Evolutionary conservation across 2,113 vertebrate genomes (phyloP), one percentile per base, ranked within the genome.

Genomic region (Urocynchramus pylzowi): DNA sequence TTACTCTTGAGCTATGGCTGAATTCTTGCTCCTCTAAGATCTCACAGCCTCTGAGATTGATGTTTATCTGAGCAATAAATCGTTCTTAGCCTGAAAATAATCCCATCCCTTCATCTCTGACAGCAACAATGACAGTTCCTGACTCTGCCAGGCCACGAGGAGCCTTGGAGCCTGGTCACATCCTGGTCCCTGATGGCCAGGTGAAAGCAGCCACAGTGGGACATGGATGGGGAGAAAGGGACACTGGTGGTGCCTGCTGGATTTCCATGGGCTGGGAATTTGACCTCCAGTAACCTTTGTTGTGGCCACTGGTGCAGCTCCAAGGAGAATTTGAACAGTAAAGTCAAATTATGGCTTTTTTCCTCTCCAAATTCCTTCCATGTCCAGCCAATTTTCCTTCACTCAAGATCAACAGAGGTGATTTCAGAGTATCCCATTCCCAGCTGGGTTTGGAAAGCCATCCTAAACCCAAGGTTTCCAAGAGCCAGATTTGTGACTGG

Each of bases 281-380:
- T 52, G 5, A 21, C 24, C 41, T 73, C 12, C 24, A 8, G 37
- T 6, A 11, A 4, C n/a, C 10, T 82, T 65, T 70, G 45, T 35
- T 26, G 47, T 2, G 0, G 21, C 60, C 28, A 7, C 1, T 14
- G 67, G 13, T 52, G 57, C 57, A 30, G 18, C 50, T 78, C 56
- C 56, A 18, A 61, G 37, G 54, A 79, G 42, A 45, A 61, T 44
- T 37, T 16, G 19, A 47, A 37, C 7, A 53, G 37, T 27, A 27
- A 71, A 91, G 6, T 26, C 15, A 11, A 61, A 87, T 45, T 20
- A 5, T 2, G 24, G 42, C 3, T 16, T 27, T 44, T 28, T 4
- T 0, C 0, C 0, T 21, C 12, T n/a, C 28, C 11, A 5, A 13
- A 7, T 67, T 53, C 33, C 24, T 45, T 70, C 65, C 17, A 1